Evolutionary conservation across 2,888 invertebrate species (phyloP), one percentile per base, ranked within the genome.

Genomic region (Resseliella maxima): DNA sequence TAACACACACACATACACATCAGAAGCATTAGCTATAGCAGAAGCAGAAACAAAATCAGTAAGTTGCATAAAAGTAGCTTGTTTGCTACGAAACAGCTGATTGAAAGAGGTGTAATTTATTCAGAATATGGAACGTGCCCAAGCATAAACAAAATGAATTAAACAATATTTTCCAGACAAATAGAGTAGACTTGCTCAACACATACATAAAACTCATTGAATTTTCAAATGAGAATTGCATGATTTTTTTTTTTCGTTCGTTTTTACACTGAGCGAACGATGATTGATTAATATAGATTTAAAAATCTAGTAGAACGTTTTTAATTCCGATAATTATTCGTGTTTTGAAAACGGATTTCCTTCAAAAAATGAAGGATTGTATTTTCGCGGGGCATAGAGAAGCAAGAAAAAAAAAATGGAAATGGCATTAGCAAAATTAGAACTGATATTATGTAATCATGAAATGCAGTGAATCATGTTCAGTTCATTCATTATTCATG

Each of bases 371-470:
- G n/a, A n/a, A n/a, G n/a, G n/a, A n/a, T 59, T 59, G 59, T 24
- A 24, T 21, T 50, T 50, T 50, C n/a, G 5, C 18, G 5, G 15
- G 50, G 18, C n/a, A n/a, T n/a, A n/a, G n/a, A n/a, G n/a, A n/a
- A n/a, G n/a, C n/a, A 50, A 3, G 15, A 18, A 50, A 50, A 50
- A 50, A 18, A 59, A 59, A 50, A 50, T 15, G 5, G 41, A 8
- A 50, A 50, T 50, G 5, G 27, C 59, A 59, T 59, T 59, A 27
- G 59, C 59, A 59, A 59, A 59, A 59, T 59, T 59, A 59, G 59
- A 59, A 59, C n/a, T 24, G 59, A 24, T 24, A 27, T 59, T 59
- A 59, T 59, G 18, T 59, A 59, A 59, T 45, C 45, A 24, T 24
- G 59, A 59, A 59, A 24, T 59, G 59, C 59, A 59, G 12, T 12